Evolutionary conservation across 1,140 invertebrate species (phyloP), one percentile per base, ranked within the genome.

Genomic region (Caenorhabditis latens): DNA sequence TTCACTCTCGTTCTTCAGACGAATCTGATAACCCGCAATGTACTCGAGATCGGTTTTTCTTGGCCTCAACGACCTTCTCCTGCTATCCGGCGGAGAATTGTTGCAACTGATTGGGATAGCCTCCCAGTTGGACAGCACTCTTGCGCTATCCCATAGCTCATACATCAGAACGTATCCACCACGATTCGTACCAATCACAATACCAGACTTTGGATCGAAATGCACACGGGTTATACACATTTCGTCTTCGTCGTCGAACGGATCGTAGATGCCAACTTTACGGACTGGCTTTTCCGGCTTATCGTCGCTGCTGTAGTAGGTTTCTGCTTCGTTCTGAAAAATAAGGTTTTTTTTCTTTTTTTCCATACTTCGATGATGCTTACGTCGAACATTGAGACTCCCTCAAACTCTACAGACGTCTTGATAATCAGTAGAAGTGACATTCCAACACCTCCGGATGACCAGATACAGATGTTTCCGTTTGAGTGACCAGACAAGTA

Each of bases 401-500:
- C 71, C 4, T 79, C 71, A 53, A 79, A 79, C 21, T 79, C 71
- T 1, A 32, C 32, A 11, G 71, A 79, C 2, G 71, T 79, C 46
- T 24, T n/a, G 71, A 79, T 79, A 11, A 79, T 46, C 42, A 79
- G 40, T 14, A 79, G 11, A 14, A 79, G 46, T 7, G n/a, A 50
- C 46, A 79, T 50, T 79, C 19, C 71, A 24, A 79, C 71, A 9
- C 71, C 71, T 13, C 71, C 71, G 9, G 71, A 50, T 50, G 71
- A 13, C 71, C 71, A 79, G 5, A 79, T 50, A 14, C 71, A 79
- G 13, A 79, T 79, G 9, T 79, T 79, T 79, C 71, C 71, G 21
- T 79, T 79, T 14, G 71, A 79, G 53, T 79, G 71, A 79, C 71
- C 71, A 32, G 46, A 50, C n/a, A 79, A 32, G 53, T 79, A 79